A percentile compares a stretch with the other conserved stretches of the same genome.
phyloP scores from a whole-genome alignment of 2,113 vertebrate genomes.

The Bufo gargarizans region DNA sequence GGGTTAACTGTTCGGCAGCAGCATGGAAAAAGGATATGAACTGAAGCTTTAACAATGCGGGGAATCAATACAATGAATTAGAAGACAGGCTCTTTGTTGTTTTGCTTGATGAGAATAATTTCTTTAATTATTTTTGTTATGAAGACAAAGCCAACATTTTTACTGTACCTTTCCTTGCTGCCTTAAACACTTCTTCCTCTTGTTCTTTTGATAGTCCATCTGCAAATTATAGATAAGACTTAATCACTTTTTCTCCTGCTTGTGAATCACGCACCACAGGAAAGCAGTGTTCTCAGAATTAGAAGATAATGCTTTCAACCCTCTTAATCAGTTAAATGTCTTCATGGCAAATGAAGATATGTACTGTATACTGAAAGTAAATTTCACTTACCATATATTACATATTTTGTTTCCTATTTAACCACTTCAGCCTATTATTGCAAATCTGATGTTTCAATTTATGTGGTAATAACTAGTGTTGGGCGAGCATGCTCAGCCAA shows the following conservation, averaged over 20 bases:
- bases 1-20: not conserved
- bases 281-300: not conserved
- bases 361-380: not conserved
- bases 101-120: not conserved
- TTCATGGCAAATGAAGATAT: not conserved
- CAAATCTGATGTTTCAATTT: no score
- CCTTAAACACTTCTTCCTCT: slow-evolving; percentile 29
- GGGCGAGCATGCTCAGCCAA: no score
- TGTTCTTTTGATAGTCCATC: slow-evolving; percentile 38
- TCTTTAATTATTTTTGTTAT: slow-evolving; percentile 18
- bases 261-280: slow-evolving; percentile 19
- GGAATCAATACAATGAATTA: slow-evolving; percentile 19
- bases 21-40: not conserved
- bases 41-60: not conserved
- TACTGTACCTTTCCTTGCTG: slow-evolving; percentile 40
- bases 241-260: not conserved
- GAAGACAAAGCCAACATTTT: slow-evolving; percentile 21
- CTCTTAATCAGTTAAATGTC: not conserved
- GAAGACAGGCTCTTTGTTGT: not conserved
- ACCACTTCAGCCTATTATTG: no score
- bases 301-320: slow-evolving; percentile 7
- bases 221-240: slow-evolving; percentile 47
- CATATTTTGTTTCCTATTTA: not conserved
- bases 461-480: no score
- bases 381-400: not conserved